phyloP scores from a whole-genome alignment of 2,888 invertebrate genomes.

The Drosophila neutralis region DNA sequence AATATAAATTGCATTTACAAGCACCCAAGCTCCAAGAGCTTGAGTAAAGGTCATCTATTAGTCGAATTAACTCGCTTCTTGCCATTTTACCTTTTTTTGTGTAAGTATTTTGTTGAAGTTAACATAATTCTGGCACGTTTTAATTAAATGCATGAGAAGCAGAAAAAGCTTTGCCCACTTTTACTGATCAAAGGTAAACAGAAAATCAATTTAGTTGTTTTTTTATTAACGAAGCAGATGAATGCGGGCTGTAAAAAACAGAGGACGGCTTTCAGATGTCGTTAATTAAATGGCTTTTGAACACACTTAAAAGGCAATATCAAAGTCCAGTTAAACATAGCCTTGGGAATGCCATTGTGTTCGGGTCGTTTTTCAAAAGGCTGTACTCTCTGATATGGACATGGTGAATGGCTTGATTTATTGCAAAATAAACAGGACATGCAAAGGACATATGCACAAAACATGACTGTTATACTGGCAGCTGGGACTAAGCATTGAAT shows the following conservation, averaged over 20 bases:
- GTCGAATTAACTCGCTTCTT: constrained; percentile 2
- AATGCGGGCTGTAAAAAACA: constrained; percentile 23
- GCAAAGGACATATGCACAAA: constrained; percentile 40
- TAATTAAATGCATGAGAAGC: constrained; percentile 43
- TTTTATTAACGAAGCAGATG: constrained; percentile 25
- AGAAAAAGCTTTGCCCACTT: constrained; percentile 20
- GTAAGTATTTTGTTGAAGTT: constrained; percentile 25
- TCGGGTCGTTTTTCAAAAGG: neutral
- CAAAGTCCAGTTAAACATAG: constrained; percentile 2
- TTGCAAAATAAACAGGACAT: constrained; percentile 63
- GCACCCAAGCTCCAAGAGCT: neutral
- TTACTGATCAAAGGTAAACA: constrained; percentile 62
- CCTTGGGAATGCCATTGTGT: constrained; percentile 27
- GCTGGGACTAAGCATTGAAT: constrained; percentile 11
- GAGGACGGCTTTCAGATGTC: constrained; percentile 29
- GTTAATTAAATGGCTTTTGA: constrained; percentile 64
- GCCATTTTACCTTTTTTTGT: constrained; percentile 16
- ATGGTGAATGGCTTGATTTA: constrained; percentile 68
- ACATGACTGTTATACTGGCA: constrained; percentile 18
- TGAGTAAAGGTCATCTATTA: neutral
- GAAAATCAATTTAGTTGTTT: constrained; percentile 63
- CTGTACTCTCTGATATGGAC: constrained; percentile 6
- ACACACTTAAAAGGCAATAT: constrained; percentile 24
- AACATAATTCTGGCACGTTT: constrained; percentile 31
- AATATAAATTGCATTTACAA: neutral